A percentile compares a stretch with the other conserved stretches of the same genome.
Conservation (phyloP, 2,888 invertebrate species). For the Agriopis leucophaearia region DNA sequence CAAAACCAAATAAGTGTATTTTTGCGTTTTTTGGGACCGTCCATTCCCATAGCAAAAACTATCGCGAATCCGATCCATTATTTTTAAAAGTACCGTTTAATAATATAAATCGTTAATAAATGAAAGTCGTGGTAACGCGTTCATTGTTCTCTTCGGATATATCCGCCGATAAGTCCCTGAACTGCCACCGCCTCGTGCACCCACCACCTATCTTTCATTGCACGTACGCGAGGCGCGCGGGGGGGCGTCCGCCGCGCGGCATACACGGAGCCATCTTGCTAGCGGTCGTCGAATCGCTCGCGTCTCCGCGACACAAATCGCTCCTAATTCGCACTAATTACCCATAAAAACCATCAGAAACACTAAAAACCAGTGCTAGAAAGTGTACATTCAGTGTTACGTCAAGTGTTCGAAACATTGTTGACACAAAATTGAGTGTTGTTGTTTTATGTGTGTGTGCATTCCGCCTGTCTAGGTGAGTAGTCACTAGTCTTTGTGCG, state of each 20-base stretch:
- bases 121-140: too few relatives aligned
- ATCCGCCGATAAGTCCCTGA: conserved; percentile 64
- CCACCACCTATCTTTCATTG: conserved; percentile 86
- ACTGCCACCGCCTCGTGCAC: conserved; percentile 64
- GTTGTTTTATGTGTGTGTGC: conserved; percentile 80
- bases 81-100: not conserved
- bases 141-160: conserved; percentile 41
- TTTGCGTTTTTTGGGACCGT: too few relatives aligned
- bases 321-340: conserved; percentile 83
- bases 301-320: conserved; percentile 80
- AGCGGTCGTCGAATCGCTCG: conserved; percentile 82
- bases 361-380: conserved; percentile 61
- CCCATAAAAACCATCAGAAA: conserved; percentile 69
- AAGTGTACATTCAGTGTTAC: conserved; percentile 58
- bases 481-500: conserved; percentile 83
- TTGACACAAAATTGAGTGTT: conserved; percentile 72
- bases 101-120: too few relatives aligned
- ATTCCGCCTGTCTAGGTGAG: conserved; percentile 82
- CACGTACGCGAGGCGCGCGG: conserved; percentile 83
- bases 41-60: too few relatives aligned
- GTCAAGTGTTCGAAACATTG: conserved; percentile 59
- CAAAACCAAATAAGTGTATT: too few relatives aligned
- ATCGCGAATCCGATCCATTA: not conserved
- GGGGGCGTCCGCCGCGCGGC: conserved; percentile 73
- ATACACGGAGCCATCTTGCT: conserved; percentile 84